phyloP scores from a whole-genome alignment of 1,140 invertebrate genomes.

The Drosophila eugracilis region DNA sequence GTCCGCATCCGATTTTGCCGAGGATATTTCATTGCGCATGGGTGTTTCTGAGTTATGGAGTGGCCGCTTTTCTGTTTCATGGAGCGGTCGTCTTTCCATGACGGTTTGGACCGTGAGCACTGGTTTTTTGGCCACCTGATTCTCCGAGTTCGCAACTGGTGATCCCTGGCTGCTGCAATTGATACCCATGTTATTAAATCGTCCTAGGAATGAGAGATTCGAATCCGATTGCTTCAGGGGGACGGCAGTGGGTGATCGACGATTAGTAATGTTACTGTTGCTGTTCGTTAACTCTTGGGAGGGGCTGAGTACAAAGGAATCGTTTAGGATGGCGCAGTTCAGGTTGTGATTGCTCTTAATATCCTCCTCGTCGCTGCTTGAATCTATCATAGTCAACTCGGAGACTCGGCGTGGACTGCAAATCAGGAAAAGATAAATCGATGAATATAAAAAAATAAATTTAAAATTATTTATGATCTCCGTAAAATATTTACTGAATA shows the following conservation, averaged over 20 bases:
- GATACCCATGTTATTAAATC: slow-evolving; percentile 73
- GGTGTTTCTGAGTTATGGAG: slow-evolving; percentile 53
- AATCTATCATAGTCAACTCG: slow-evolving; percentile 70
- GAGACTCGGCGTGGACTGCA: slow-evolving; percentile 65
- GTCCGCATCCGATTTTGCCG: slow-evolving; percentile 45
- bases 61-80: slow-evolving; percentile 55
- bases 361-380: slow-evolving; percentile 79
- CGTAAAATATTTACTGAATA: no score
- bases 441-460: no score
- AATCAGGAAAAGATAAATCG: slow-evolving; percentile 32
- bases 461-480: no score
- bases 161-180: slow-evolving; percentile 55
- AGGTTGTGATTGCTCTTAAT: slow-evolving; percentile 63
- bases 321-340: slow-evolving; percentile 81
- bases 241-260: slow-evolving; percentile 3
- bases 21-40: slow-evolving; percentile 22
- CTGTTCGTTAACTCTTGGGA: slow-evolving; percentile 54
- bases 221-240: slow-evolving; percentile 37
- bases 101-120: slow-evolving; percentile 39
- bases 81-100: slow-evolving; percentile 46
- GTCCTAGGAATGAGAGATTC: slow-evolving; percentile 66
- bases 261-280: slow-evolving; percentile 14
- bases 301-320: slow-evolving; percentile 80
- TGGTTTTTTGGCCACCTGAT: slow-evolving; percentile 30
- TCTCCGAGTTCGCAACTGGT: neutral